Evolutionary conservation across 2,888 invertebrate genomes (phyloP).

Genomic region (Hypomecis atomaria): DNA sequence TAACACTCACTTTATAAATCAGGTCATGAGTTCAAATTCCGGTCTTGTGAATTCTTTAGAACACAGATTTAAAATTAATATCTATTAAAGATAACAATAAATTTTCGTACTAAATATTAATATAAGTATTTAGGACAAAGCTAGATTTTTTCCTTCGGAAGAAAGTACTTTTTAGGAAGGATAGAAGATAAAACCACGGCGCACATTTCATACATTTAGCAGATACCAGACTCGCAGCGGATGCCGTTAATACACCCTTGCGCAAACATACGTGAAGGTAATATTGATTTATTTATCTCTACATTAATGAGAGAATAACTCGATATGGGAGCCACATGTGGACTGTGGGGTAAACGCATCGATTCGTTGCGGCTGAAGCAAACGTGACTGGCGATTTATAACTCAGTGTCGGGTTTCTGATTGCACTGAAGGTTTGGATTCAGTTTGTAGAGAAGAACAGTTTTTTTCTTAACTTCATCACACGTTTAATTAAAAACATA

Average conservation of each 20-base stretch:
- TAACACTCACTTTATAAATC: too few relatives aligned
- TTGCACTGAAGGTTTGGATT: neutral
- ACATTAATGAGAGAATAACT: constrained; percentile 32
- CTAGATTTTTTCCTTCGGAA: too few relatives aligned
- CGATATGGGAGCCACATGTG: constrained; percentile 32
- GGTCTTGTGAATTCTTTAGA: too few relatives aligned
- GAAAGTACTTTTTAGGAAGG: too few relatives aligned
- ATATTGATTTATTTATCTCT: constrained; percentile 31
- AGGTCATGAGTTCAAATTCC: too few relatives aligned
- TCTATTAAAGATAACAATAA: too few relatives aligned
- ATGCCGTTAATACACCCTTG: constrained; percentile 30
- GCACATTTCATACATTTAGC: neutral
- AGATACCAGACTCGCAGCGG: neutral
- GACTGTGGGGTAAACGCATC: neutral
- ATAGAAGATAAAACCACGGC: too few relatives aligned
- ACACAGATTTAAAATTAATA: too few relatives aligned
- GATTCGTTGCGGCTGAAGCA: neutral
- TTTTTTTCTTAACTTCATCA: too few relatives aligned
- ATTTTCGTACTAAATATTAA: too few relatives aligned
- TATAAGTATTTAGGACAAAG: too few relatives aligned
- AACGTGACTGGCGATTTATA: neutral
- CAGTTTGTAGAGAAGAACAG: neutral
- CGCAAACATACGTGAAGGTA: constrained; percentile 31
- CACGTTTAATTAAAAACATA: too few relatives aligned
- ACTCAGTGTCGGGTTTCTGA: neutral